Base-by-base conservation (phyloP, 2,113 vertebrate genomes). In the Dermatemys mawii region DNA sequence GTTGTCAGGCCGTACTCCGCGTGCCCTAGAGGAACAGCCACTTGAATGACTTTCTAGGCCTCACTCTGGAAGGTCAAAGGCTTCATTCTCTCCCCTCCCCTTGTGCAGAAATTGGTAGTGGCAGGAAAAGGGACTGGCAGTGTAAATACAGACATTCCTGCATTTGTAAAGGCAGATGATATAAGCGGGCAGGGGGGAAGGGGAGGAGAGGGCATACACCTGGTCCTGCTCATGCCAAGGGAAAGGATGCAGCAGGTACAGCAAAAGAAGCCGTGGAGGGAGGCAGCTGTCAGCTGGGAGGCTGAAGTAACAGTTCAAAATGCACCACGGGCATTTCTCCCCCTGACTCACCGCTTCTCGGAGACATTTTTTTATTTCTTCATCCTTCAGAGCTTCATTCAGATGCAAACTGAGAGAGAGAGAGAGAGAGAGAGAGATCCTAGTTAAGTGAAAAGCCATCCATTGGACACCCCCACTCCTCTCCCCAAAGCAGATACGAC, bases 351-450 rank as follows among this genome's bases (percentile, higher is more conserved):
- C 98, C 98, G 95, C 97, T 95, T 98, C 97, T 81, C 88, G 89
- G n/a, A 94, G 91, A 73, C 87, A 97, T 78, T 98, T 98, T 96
- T 98, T 98, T 88, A 97, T 93, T 81, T 98, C 97, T 83, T 98
- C 97, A 35, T 96, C 95, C 96, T 98, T 98, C 78, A 96, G 95
- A 35, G 93, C 79, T 86, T 98, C 97, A 0, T 94, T 96, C 94
- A 97, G 95, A 90, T 94, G 97, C 63, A 98, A 83, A 88, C 98
- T 98, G 95, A 38, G 97, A 97, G 89, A 46, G 76, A 97, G 27
- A 29, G 55, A 55, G 22, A 54, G 53, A 54, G 94, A 97, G 89
- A 48, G 78, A 97, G 94, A 98, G 38, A 60, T 89, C 81, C 92
- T 88, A 84, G 83, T 88, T 78, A 88, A 88, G 87, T 6, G 7